These are phyloP conservation scores for Rana temporaria DNA, from an alignment of 2,113 vertebrate species.

Conservation along the genomic window DNA sequence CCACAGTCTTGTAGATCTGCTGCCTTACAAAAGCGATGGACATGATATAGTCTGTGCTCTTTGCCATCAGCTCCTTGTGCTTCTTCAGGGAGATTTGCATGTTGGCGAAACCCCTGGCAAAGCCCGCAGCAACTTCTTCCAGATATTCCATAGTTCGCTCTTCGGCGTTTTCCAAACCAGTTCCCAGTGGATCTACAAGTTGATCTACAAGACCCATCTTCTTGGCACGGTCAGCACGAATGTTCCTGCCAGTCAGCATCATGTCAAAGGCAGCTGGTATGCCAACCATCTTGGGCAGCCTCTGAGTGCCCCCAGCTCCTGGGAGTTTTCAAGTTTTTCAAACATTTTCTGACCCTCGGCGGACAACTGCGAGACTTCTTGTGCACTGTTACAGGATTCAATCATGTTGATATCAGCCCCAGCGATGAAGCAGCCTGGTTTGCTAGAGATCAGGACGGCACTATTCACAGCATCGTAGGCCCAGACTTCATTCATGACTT, in stretches of 20 bases:
- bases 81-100: conserved; percentile 82
- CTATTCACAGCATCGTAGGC: conserved; percentile 79
- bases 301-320: conserved; percentile 92
- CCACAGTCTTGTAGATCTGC: conserved; percentile 90
- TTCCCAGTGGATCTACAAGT: conserved; percentile 89
- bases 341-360: conserved; percentile 90
- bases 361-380: conserved; percentile 85
- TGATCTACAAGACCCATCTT: conserved; percentile 96
- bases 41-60: conserved; percentile 87
- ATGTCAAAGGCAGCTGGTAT: conserved; percentile 91
- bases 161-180: conserved; percentile 88
- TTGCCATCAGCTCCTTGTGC: conserved; percentile 81
- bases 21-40: conserved; percentile 83
- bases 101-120: conserved; percentile 84
- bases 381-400: conserved; percentile 76
- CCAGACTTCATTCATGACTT: conserved; percentile 91
- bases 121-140: conserved; percentile 88
- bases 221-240: conserved; percentile 92
- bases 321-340: conserved; percentile 90
- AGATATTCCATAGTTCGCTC: conserved; percentile 93
- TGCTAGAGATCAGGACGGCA: conserved; percentile 91
- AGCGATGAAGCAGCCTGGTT: conserved; percentile 93
- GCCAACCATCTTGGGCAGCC: conserved; percentile 93
- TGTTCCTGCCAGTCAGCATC: conserved; percentile 94
- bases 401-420: conserved; percentile 97